Evolutionary conservation across 2,797 vertebrate genomes (phyloP), one percentile per base, ranked within the genome.

Genomic region (Alcedo atthis): DNA sequence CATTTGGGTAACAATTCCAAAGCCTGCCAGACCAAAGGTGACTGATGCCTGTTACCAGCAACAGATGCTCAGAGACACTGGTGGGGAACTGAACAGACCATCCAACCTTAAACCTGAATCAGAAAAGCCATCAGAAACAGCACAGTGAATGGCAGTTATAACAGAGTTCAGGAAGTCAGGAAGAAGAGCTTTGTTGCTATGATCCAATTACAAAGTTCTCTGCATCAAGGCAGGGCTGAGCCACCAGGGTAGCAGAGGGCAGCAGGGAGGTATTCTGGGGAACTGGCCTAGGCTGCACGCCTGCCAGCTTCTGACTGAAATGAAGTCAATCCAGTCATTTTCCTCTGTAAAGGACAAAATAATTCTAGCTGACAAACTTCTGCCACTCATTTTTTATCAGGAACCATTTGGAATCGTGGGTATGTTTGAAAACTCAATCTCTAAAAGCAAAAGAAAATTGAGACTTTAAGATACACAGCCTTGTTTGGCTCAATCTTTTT

Each of bases 181-280:
- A 62, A 67, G 74, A 87, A 85, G 78, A 80, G 87, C 79, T 73
- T 88, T 88, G 86, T 71, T 93, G 87, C 67, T 67, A 53, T 40
- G 85, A 91, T 88, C 61, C 78, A 74, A 82, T 91, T 90, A 91
- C 85, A 93, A 90, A 90, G 81, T 81, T 94, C 81, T 79, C 67
- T 87, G 42, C 66, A 74, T 58, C 46, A 53, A 90, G 78, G 81
- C 57, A 63, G 49, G 42, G 64, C 61, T 75, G 75, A 86, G 81
- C 26, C 57, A 80, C 74, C 33, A 25, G 28, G 13, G 43, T 86
- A 58, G 64, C 62, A 86, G 42, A 90, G 87, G 81, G 64, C 84
- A 93, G 68, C 5, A 0, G 9, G 61, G 7, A 79, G 63, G 42
- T 64, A 57, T 68, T 37, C 49, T 54, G 76, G 81, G 87, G 86